Base-by-base conservation (phyloP, 1,140 invertebrate genomes). In the Magallana ariakensis region DNA sequence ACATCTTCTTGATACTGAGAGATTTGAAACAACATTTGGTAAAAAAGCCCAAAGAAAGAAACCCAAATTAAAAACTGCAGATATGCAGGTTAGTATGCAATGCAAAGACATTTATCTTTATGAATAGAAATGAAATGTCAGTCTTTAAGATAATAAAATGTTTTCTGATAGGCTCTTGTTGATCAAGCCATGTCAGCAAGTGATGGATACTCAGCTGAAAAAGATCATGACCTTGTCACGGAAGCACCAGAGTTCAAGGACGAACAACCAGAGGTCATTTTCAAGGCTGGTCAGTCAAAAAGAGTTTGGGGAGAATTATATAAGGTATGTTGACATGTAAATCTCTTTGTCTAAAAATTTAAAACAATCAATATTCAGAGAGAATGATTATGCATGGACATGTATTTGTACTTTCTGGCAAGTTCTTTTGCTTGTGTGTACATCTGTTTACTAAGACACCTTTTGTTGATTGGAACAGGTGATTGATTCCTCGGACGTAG, bases 301-400 rank as follows among this genome's bases (percentile, higher is more conserved):
- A 96, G 99, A 91, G 99, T 99, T 92, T 99, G 99, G 99, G 99
- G 99, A 95, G 99, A 99, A 95, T 94, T 99, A 9, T 99, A 99
- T 94, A 99, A 99, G 96, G 96, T 96, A 86, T 82, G 82, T 70
- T 2, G 11, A 22, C 7, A 22, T 80, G n/a, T n/a, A n/a, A 22
- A 80, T 46, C 9, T 6, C 13, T 22, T 13, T 80, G 70, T 80
- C 4, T 9, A 80, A 10, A 22, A 22, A 46, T 60, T 60, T 16
- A 13, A 13, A 60, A 1, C 58, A 60, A 13, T 16, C 13, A 5
- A 16, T 60, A 60, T 13, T 60, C 11, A 60, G 6, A 46, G 33
- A 46, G 33, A 46, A 4, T 46, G 5, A 4, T 46, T 46, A 46
- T 46, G n/a, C n/a, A 46, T 46, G 33, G 33, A 46, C 33, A 46